Evolutionary conservation across 2,797 vertebrate species (phyloP).

Genomic region (Dendrocincla fuliginosa): DNA sequence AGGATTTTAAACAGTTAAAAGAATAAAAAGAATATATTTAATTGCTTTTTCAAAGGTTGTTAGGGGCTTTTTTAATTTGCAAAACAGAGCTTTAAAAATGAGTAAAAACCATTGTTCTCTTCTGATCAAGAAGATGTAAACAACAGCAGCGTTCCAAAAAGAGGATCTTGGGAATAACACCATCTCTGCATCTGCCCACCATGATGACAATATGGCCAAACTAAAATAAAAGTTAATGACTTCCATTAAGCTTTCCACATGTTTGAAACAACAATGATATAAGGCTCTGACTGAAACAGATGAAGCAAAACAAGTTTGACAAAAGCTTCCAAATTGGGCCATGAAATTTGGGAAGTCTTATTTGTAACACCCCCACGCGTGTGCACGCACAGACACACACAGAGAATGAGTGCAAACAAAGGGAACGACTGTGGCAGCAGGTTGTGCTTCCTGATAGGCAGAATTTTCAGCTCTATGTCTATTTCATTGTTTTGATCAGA

Average conservation of each 20-base stretch:
- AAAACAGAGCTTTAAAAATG: conserved; percentile 54
- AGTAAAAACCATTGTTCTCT: conserved; percentile 62
- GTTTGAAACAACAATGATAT: conserved; percentile 68
- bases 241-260: conserved; percentile 75
- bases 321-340: conserved; percentile 64
- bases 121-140: conserved; percentile 69
- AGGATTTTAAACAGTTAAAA: conserved; percentile 59
- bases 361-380: not conserved
- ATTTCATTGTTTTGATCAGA: not conserved
- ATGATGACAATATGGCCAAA: conserved; percentile 72
- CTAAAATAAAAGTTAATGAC: conserved; percentile 76
- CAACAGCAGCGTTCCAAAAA: conserved; percentile 64
- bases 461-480: not conserved
- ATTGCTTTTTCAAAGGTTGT: conserved; percentile 51
- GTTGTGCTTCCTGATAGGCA: not conserved
- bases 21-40: conserved; percentile 33
- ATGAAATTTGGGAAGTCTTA: conserved; percentile 51
- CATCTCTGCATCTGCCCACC: conserved; percentile 67
- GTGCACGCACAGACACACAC: not conserved
- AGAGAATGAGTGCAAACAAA: not conserved
- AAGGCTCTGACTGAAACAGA: conserved; percentile 61
- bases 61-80: conserved; percentile 48
- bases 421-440: not conserved
- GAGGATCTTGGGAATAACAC: conserved; percentile 67
- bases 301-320: conserved; percentile 71